A percentile compares a stretch with the other conserved stretches of the same genome.
phyloP scores from a whole-genome alignment of 2,113 vertebrate species.

The Tetrao urogallus region DNA sequence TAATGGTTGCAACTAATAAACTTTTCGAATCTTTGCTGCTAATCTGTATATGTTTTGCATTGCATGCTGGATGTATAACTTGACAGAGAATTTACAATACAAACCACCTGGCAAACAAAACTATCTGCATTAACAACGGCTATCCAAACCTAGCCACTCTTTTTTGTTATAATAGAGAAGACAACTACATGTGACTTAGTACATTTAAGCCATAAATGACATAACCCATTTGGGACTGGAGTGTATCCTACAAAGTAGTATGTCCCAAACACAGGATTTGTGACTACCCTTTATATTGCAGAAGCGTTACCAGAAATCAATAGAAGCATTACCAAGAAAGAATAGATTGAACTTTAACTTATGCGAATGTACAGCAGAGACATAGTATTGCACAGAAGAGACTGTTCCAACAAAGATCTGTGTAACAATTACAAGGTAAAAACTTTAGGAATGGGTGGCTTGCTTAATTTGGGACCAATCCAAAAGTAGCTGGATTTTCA shows the following conservation, averaged over 20 bases:
- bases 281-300: not conserved
- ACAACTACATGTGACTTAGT: not conserved
- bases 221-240: not conserved
- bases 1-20: conserved; percentile 66
- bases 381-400: not conserved
- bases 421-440: not conserved
- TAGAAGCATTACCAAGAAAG: not conserved
- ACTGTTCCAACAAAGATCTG: not conserved
- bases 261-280: not conserved
- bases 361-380: not conserved
- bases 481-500: not conserved
- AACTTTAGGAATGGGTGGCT: not conserved
- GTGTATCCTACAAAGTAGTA: not conserved
- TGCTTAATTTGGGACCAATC: not conserved
- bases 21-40: conserved; percentile 49
- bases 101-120: conserved; percentile 67
- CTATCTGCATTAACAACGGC: not conserved
- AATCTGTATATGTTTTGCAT: conserved; percentile 62
- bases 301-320: not conserved
- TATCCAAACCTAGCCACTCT: not conserved
- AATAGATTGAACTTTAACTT: not conserved
- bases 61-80: conserved; percentile 61
- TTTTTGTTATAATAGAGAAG: not conserved
- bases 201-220: conserved; percentile 17
- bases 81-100: conserved; percentile 66